Evolutionary conservation across 2,797 vertebrate genomes (phyloP), one percentile per base, ranked within the genome.

Genomic region (Tachyglossus aculeatus): DNA sequence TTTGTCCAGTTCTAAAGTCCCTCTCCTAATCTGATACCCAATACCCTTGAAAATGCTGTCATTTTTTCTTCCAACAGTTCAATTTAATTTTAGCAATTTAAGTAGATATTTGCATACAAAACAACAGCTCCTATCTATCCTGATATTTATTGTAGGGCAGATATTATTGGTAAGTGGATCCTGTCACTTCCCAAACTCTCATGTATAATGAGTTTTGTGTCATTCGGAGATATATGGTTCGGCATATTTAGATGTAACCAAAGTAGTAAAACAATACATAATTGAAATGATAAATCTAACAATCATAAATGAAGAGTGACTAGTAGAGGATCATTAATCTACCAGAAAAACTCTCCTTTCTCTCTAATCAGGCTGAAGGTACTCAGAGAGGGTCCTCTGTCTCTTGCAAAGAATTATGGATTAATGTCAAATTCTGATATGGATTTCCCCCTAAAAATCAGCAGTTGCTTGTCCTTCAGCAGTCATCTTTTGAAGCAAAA

Each of bases 201-300:
- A 77, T 83, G 62, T 83, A 79, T 84, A 87, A 81, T 74, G 44
- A 76, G 41, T 58, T 51, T 71, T 72, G 55, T 56, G 76, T 87
- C 85, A 84, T 85, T 70, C 72, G 87, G 69, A 78, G 85, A 83
- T 60, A 54, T 73, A 71, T 75, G 76, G 71, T 65, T 88, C 72
- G 79, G 48, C 52, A 78, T 40, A 48, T 4, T 74, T 74, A 81
- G 82, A 84, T 80, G 78, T 66, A 83, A 71, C 66, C 76, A 86
- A 87, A 88, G 84, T 86, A 87, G 77, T 62, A 64, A 83, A 74
- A 43, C 47, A 86, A 80, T 72, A 25, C 61, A 79, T 78, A 84
- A 86, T 31, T 64, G 75, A 78, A 66, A 44, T 36, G 57, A 40
- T 77, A 71, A 75, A 80, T 72, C 37, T 50, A 58, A 81, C 41